Evolutionary conservation across 2,888 invertebrate genomes (phyloP), one percentile per base, ranked within the genome.

Genomic region (Napeogenes sylphis): DNA sequence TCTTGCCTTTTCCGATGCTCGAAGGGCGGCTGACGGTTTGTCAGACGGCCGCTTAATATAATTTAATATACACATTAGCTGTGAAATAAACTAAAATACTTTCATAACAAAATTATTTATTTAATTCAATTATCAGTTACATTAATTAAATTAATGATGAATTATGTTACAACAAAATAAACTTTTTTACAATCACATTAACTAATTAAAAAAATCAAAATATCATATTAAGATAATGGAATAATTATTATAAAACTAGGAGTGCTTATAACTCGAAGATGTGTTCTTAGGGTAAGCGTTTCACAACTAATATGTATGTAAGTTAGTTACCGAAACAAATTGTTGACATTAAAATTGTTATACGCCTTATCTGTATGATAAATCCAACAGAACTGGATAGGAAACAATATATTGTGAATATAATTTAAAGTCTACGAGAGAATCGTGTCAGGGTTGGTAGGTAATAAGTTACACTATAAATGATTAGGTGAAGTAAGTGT

Each of bases 1-100:
- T 90, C 71, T 79, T 87, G 60, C 85, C 85, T 51, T 80, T 87
- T 55, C 83, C 84, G n/a, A 79, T 84, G 79, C 73, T 77, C 67
- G 85, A 84, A 67, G 80, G 77, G 33, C 78, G 83, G 62, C 76
- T 85, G 64, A 77, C 82, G 56, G 88, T 83, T 66, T 88, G 88
- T 88, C 87, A 80, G 69, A 56, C 69, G 61, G 68, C 68, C 63
- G 63, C 69, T 6, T 63, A 66, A 63, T 58, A 57, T 45, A 65
- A 69, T 65, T 70, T 68, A 71, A 68, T 65, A 66, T 66, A 72
- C 69, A 72, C 68, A 73, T 70, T 71, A 70, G 66, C 72, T 73
- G 72, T 75, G 70, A 71, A 71, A 72, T 68, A 60, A 30, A 30
- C 42, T 54, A 56, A 54, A 32, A 46, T 32, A 63, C 56, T 14